Evolutionary conservation across 2,797 vertebrate species (phyloP), one percentile per base, ranked within the genome.

Genomic region (Pyrocephalus nanus): DNA sequence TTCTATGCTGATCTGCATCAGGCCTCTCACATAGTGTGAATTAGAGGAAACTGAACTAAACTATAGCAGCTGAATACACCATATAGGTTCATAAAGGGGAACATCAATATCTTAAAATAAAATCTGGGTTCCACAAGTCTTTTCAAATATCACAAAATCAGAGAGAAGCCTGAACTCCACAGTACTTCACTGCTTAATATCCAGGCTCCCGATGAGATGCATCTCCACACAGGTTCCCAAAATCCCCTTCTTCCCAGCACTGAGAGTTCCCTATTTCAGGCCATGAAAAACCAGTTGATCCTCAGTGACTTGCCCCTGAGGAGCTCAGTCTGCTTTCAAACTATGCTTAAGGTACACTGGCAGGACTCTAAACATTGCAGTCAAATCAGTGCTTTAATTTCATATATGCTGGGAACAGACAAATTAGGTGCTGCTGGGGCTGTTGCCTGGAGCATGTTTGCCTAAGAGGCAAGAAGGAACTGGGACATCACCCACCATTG

Each of bases 171-270:
- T 73, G 25, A 40, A n/a, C 51, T 54, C 50, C 42, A 30, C 61
- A 80, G 27, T 23, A 18, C 32, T 62, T 76, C 6, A 1, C 30
- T 1, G 7, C 36, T 62, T 60, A 42, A 29, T 71, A 74, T 87
- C 36, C 14, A 45, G 42, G 25, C 40, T 83, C 42, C 19, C 14
- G 23, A 0, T 47, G 10, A 60, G 32, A 12, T 48, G 13, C 22
- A 27, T 55, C 62, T 71, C n/a, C 48, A 45, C 60, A 19, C 1
- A 50, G 15, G 23, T 61, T 91, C 27, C 60, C 21, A 67, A 29
- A 0, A 1, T 38, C 30, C 64, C 9, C 0, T 50, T 55, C 10
- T 66, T 8, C 27, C 25, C 27, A 62, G 32, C 0, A 0, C 53
- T 7, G 19, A 51, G 16, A 51, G 8, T 51, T 77, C 20, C 26